Base-by-base conservation (phyloP, 2,113 vertebrate species). In the Odocoileus hemionus region DNA sequence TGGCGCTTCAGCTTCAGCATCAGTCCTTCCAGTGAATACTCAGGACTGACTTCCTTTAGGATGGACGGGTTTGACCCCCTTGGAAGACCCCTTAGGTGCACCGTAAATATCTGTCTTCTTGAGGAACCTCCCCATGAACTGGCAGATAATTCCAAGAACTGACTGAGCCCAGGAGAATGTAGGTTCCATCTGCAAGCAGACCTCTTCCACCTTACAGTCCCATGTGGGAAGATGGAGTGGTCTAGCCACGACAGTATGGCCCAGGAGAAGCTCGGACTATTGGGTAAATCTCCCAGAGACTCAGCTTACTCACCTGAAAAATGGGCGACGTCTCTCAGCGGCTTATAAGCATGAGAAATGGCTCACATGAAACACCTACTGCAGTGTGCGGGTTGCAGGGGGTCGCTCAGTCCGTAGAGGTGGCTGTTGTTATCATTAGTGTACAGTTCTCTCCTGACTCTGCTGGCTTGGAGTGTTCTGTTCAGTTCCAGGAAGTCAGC, bases 111-210 rank as follows among this genome's bases (percentile, higher is more conserved):
- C 89, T 95, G 0, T 85, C 84, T 95, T 88, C 50, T 89, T 96
- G 86, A 47, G 95, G 43, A 97, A 57, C 5, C 83, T 86, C 54
- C 55, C 60, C 33, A 86, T 30, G 50, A 15, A 84, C 87, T 96
- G 39, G 33, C 30, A 89, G 39, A 36, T 89, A 26, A 87, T 93
- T 84, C 91, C 11, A 74, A 58, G 64, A 67, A 89, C 12, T 61
- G 45, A 83, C 26, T 45, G 61, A 45, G 13, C 19, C 91, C 36
- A 10, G 12, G 55, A 82, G 78, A 61, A 55, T 60, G 61, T 55
- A 45, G 33, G 5, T 60, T 95, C 26, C 33, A 61, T 43, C 61
- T 15, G 64, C 13, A 57, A 57, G 4, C 26, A 57, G 30, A n/a
- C 30, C 13, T 78, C 89, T 79, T 89, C 80, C 86, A 1, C 23